phyloP scores from a whole-genome alignment of 1,140 invertebrate genomes.

The Ditylenchus dipsaci region DNA sequence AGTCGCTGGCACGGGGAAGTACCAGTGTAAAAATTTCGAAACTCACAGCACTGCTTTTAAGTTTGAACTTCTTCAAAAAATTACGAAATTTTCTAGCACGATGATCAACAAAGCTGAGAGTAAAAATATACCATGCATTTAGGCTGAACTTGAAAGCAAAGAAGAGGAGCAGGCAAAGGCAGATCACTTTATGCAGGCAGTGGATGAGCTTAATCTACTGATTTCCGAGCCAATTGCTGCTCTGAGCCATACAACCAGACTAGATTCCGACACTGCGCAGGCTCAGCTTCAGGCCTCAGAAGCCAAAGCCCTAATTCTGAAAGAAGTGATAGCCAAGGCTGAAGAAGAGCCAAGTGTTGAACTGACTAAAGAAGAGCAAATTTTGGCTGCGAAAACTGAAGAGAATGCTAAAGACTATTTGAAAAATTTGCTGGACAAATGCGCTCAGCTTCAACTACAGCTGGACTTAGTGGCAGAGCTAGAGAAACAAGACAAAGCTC shows the following conservation, averaged over 20 bases:
- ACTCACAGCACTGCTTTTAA: too few relatives aligned
- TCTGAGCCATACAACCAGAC: too few relatives aligned
- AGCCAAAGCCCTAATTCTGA: neutral
- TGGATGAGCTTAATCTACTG: neutral
- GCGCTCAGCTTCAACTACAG: conserved; percentile 13
- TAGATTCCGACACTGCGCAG: neutral
- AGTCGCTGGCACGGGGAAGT: too few relatives aligned
- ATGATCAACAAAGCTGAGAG: too few relatives aligned
- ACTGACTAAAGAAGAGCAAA: conserved; percentile 13
- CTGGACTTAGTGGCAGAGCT: conserved; percentile 16
- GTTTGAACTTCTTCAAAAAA: too few relatives aligned
- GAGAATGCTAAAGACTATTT: conserved; percentile 11
- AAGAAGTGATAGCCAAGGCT: neutral
- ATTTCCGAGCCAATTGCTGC: neutral
- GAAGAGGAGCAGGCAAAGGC: neutral
- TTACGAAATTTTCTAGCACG: too few relatives aligned
- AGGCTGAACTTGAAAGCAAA: neutral
- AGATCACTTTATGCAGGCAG: neutral
- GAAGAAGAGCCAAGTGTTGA: neutral
- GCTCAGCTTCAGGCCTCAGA: neutral
- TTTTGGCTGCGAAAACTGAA: neutral
- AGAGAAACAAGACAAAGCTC: neutral
- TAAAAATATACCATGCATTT: neutral
- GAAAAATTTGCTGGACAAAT: conserved; percentile 6
- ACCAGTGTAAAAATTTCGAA: too few relatives aligned